These are phyloP conservation scores for Daphoenositta chrysoptera DNA, from an alignment of 2,113 vertebrate genomes.

Conservation along the genomic window DNA sequence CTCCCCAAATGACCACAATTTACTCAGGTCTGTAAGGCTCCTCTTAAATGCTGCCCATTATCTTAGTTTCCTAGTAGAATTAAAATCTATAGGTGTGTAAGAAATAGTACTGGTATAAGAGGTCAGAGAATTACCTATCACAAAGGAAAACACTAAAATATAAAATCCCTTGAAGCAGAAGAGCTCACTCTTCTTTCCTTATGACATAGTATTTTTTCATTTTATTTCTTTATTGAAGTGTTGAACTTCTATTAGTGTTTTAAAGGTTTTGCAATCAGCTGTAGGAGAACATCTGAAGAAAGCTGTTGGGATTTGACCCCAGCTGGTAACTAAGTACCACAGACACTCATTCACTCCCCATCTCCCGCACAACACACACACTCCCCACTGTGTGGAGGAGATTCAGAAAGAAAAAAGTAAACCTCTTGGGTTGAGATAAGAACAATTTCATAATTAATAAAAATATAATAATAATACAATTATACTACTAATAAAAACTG, in stretches of 20 bases:
- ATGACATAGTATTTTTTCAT: not conserved
- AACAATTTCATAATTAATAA: not conserved
- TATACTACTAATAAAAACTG: not conserved
- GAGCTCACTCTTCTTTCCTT: not conserved
- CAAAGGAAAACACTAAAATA: not conserved
- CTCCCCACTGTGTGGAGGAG: not conserved
- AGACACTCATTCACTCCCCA: accelerated
- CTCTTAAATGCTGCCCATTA: not conserved
- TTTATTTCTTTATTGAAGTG: no score
- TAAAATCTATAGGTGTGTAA: not conserved
- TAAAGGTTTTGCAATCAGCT: not conserved
- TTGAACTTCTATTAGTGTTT: no score
- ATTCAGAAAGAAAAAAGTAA: not conserved
- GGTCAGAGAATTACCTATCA: not conserved
- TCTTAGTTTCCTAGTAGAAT: not conserved
- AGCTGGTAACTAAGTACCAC: not conserved
- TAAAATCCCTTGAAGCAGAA: not conserved
- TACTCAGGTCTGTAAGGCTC: not conserved
- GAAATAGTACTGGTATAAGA: not conserved
- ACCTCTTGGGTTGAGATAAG: not conserved
- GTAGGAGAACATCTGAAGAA: not conserved
- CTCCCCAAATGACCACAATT: not conserved
- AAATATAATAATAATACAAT: not conserved
- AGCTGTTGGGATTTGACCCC: not conserved
- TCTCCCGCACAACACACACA: not conserved